Evolutionary conservation across 2,888 invertebrate species (phyloP).

Genomic region (Pristionchus japonicus): DNA sequence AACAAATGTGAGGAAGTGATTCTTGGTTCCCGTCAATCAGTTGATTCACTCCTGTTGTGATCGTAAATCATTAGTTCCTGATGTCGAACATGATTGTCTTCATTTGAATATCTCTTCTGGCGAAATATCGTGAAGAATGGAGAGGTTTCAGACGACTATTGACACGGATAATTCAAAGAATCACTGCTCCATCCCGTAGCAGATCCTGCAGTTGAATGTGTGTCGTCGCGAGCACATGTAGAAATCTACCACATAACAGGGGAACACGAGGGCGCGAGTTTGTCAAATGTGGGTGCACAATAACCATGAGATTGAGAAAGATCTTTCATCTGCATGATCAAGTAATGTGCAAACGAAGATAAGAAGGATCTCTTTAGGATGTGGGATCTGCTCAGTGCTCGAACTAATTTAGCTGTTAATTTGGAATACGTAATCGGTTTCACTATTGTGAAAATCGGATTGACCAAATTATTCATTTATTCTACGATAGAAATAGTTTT

Average conservation of each 20-base stretch:
- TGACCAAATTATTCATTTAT: too few species aligned
- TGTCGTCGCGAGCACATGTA: not conserved
- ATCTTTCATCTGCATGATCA: not conserved
- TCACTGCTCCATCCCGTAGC: too few species aligned
- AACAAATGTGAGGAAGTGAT: not conserved
- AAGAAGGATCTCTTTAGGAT: too few species aligned
- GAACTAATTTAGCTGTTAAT: too few species aligned
- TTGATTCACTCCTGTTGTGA: not conserved
- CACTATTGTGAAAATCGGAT: too few species aligned
- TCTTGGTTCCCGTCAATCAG: not conserved
- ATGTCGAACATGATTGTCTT: not conserved
- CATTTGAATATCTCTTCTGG: not conserved
- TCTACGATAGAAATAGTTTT: too few species aligned
- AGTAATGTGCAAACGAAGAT: too few species aligned
- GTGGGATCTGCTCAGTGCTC: too few species aligned
- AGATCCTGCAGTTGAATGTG: not conserved
- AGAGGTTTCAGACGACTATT: too few species aligned
- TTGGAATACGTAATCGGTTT: too few species aligned
- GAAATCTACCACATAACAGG: not conserved
- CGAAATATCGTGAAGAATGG: not conserved
- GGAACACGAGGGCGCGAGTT: not conserved
- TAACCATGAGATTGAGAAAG: not conserved
- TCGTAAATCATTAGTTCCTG: not conserved
- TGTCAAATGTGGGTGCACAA: not conserved
- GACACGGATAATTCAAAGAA: too few species aligned